These are phyloP conservation scores for Cetoscarus ocellatus DNA, from an alignment of 2,797 vertebrate genomes.

Conservation along the genomic window DNA sequence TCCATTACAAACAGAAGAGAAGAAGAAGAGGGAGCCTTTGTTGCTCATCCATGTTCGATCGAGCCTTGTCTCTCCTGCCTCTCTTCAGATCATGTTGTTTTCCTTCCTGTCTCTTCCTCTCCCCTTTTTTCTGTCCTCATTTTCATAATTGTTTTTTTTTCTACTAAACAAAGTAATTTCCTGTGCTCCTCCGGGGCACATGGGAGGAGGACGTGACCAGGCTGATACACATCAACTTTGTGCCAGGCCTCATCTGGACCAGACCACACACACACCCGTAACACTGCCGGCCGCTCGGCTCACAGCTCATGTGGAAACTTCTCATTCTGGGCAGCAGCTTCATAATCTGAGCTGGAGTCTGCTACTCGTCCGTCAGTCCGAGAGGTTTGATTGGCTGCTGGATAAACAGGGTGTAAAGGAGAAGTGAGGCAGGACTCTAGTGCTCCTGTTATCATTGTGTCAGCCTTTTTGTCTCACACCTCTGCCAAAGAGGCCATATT, in stretches of 20 bases:
- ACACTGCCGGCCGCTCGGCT: conserved; percentile 10
- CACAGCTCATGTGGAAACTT: conserved; percentile 32
- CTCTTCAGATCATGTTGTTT: neutral
- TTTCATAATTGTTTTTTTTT: conserved; percentile 57
- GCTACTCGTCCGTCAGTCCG: neutral
- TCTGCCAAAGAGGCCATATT: too few relatives aligned
- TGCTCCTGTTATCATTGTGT: too few relatives aligned
- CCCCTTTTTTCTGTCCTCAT: conserved; percentile 23
- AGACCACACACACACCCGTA: conserved; percentile 30
- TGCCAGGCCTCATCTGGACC: conserved; percentile 34
- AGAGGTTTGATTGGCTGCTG: too few relatives aligned
- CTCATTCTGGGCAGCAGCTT: conserved; percentile 24
- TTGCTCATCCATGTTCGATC: conserved; percentile 20
- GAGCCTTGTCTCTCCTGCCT: conserved; percentile 11
- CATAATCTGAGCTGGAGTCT: conserved; percentile 37
- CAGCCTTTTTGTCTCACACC: too few relatives aligned
- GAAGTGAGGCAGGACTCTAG: too few relatives aligned
- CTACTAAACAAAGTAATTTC: conserved; percentile 60
- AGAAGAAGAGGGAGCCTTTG: conserved; percentile 22
- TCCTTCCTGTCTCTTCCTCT: neutral
- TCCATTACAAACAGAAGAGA: conserved; percentile 16
- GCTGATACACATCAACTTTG: conserved; percentile 54
- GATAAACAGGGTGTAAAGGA: too few relatives aligned
- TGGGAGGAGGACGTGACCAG: conserved; percentile 43
- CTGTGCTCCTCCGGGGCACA: conserved; percentile 29